phyloP scores from a whole-genome alignment of 2,797 vertebrate genomes.

The Ataeniobius toweri region DNA sequence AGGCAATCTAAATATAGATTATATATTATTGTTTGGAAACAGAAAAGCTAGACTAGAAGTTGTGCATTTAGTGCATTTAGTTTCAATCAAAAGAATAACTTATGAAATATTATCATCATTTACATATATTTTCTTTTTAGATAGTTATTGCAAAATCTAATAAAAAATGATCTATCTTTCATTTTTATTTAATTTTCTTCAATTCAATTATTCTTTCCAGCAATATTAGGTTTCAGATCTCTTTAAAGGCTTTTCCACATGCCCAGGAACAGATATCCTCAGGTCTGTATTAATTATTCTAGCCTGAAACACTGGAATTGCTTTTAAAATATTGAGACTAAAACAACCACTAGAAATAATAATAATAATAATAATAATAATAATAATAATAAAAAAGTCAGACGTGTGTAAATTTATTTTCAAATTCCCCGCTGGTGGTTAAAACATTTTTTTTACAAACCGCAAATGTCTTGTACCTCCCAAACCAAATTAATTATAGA shows the following conservation, averaged over 20 bases:
- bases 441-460: conserved; percentile 6
- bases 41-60: neutral
- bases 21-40: neutral
- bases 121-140: neutral
- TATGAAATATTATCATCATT: neutral
- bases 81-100: too few relatives aligned
- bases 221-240: neutral
- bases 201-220: neutral
- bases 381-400: neutral
- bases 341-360: neutral
- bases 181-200: neutral
- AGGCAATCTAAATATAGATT: neutral
- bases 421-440: neutral
- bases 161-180: neutral
- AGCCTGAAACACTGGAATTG: neutral
- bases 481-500: conserved; percentile 6
- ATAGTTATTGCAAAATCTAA: neutral
- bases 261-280: neutral
- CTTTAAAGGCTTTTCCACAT: neutral
- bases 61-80: neutral
- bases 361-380: too few relatives aligned
- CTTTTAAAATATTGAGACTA: neutral
- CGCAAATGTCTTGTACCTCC: neutral
- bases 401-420: neutral
- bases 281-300: neutral